Conservation (phyloP, 2,797 vertebrate species). For the Malurus leucopterus region DNA sequence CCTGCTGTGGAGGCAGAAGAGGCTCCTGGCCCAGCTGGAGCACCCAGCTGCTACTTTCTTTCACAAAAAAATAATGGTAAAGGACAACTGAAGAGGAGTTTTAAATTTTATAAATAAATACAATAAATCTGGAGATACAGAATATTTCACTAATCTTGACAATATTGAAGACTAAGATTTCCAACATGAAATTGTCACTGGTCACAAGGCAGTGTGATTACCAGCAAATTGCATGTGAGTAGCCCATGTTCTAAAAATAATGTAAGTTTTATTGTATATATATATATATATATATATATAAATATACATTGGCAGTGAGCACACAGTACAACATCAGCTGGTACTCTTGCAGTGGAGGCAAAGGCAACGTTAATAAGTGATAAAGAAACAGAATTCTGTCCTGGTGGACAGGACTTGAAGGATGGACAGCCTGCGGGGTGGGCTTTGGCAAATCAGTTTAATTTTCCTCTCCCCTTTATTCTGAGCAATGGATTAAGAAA, state of each 20-base stretch:
- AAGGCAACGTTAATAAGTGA: neutral
- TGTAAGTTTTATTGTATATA: no score
- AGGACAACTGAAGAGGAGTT: neutral
- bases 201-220: neutral
- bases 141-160: neutral
- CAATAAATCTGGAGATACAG: neutral
- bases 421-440: neutral
- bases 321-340: rapidly evolving
- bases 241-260: neutral
- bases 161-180: neutral
- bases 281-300: no score
- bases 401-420: neutral
- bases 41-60: neutral
- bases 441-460: neutral
- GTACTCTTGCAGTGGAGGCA: neutral
- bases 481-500: neutral
- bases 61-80: neutral
- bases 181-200: neutral
- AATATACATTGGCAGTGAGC: rapidly evolving
- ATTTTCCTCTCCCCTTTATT: neutral
- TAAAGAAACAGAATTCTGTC: neutral
- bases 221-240: neutral
- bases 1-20: neutral
- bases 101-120: neutral
- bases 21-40: neutral